A percentile compares a stretch with the other conserved stretches of the same genome.
These are phyloP conservation scores for Premnoplex brunnescens DNA, from an alignment of 2,797 vertebrate species.

Conservation along the genomic window DNA sequence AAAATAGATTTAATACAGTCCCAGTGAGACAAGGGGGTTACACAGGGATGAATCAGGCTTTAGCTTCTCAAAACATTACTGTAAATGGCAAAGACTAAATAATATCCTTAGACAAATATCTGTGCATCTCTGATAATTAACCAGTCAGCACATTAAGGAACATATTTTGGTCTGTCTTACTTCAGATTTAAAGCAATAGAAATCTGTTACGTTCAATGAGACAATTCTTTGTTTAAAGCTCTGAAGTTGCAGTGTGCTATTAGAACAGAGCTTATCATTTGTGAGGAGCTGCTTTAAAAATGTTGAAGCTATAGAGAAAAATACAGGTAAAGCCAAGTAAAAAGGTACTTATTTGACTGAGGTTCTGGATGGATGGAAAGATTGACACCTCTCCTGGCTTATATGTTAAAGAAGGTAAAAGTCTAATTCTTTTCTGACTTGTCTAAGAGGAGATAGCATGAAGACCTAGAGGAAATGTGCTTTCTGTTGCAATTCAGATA, in stretches of 20 bases:
- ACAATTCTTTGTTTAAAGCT: neutral
- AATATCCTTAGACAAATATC: conserved; percentile 29
- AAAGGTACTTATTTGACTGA: neutral
- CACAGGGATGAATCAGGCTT: conserved; percentile 6
- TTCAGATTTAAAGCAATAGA: neutral
- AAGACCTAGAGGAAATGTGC: neutral
- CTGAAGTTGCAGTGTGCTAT: neutral
- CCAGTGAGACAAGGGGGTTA: neutral
- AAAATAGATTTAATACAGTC: neutral
- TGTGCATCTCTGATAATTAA: conserved; percentile 46
- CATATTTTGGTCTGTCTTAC: neutral
- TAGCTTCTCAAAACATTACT: conserved; percentile 59
- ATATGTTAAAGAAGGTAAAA: neutral
- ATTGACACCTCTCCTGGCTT: neutral
- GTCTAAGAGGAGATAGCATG: neutral
- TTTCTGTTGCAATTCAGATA: neutral
- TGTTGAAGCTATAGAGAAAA: neutral
- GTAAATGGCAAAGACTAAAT: conserved; percentile 64
- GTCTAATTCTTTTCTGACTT: neutral
- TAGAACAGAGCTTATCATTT: neutral
- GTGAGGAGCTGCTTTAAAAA: neutral
- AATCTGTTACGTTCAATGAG: neutral
- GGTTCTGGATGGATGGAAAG: neutral
- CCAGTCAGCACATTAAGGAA: neutral
- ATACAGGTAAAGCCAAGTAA: neutral